A percentile compares a stretch with the other conserved stretches of the same genome.
phyloP scores from a whole-genome alignment of 2,888 invertebrate species.

The Cremastinae sp. region DNA sequence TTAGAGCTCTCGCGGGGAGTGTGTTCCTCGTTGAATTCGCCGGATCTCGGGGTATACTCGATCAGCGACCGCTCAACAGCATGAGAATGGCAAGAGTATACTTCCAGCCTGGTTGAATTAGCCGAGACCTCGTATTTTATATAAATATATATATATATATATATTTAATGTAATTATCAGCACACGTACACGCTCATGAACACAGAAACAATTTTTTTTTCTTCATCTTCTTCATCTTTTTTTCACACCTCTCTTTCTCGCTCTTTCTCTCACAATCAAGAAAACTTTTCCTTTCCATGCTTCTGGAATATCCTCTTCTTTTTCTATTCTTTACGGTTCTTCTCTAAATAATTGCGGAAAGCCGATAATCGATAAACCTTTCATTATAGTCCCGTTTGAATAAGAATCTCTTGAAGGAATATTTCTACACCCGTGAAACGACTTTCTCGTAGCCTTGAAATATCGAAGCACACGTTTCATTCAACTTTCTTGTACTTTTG shows the following conservation, averaged over 20 bases:
- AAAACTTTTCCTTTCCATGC: neutral
- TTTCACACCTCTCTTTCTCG: neutral
- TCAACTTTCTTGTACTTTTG: too few species aligned
- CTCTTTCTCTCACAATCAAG: neutral
- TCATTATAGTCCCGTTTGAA: too few species aligned
- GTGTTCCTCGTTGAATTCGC: slow-evolving; percentile 73
- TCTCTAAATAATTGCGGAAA: too few species aligned
- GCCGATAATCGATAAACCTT: too few species aligned
- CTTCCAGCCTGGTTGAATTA: slow-evolving; percentile 78
- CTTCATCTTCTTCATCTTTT: neutral
- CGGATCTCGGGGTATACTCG: slow-evolving; percentile 79
- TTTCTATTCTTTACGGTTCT: neutral
- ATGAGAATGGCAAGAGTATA: slow-evolving; percentile 80
- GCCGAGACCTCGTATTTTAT: slow-evolving; percentile 66
- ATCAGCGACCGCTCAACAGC: slow-evolving; percentile 80
- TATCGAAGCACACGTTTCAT: too few species aligned
- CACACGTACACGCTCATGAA: slow-evolving; percentile 1
- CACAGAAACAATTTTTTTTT: neutral
- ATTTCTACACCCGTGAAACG: too few species aligned
- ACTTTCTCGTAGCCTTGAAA: too few species aligned
- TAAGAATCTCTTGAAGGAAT: too few species aligned
- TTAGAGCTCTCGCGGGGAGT: slow-evolving; percentile 70
- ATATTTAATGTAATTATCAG: slow-evolving; percentile 2
- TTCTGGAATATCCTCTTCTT: neutral
- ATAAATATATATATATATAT: slow-evolving; percentile 23